Percentiles rank a stretch among this genome's conserved stretches.
Evolutionary conservation across 2,113 vertebrate genomes (phyloP).

Genomic region (Ursus arctos): DNA sequence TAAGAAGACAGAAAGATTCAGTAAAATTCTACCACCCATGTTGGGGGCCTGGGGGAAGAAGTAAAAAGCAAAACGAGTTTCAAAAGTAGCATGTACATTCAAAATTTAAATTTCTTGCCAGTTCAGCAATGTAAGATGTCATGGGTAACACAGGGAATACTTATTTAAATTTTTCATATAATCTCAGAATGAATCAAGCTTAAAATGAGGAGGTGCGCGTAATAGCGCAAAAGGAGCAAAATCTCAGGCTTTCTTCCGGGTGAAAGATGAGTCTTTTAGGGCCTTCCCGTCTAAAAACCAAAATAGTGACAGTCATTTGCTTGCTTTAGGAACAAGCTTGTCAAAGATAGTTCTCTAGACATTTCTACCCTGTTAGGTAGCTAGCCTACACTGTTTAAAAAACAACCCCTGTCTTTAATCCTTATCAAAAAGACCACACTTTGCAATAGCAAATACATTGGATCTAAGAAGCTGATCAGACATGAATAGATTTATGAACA

Average conservation of each 20-base stretch:
- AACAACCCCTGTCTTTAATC: not conserved
- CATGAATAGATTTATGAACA: not conserved
- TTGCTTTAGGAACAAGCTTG: conserved; percentile 17
- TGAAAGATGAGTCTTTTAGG: not conserved
- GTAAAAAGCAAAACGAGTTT: conserved; percentile 53
- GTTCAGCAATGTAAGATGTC: conserved; percentile 64
- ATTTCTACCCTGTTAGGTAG: not conserved
- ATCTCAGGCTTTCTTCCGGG: not conserved
- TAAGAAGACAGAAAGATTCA: not conserved
- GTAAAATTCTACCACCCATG: not conserved
- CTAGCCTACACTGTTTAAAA: not conserved
- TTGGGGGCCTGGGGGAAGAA: not conserved
- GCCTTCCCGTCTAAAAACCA: not conserved
- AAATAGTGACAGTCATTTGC: not conserved
- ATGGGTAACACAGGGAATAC: conserved; percentile 41
- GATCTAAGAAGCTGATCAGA: not conserved
- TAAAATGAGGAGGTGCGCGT: not conserved
- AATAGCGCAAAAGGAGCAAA: not conserved
- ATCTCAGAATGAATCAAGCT: conserved; percentile 41
- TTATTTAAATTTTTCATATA: conserved; percentile 65
- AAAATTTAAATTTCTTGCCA: conserved; percentile 72
- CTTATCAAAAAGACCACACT: not conserved
- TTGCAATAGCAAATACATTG: not conserved
- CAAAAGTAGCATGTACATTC: conserved; percentile 50
- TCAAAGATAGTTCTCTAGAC: not conserved